phyloP scores from a whole-genome alignment of 2,113 vertebrate species.

The Serranochromis macrocephalus region DNA sequence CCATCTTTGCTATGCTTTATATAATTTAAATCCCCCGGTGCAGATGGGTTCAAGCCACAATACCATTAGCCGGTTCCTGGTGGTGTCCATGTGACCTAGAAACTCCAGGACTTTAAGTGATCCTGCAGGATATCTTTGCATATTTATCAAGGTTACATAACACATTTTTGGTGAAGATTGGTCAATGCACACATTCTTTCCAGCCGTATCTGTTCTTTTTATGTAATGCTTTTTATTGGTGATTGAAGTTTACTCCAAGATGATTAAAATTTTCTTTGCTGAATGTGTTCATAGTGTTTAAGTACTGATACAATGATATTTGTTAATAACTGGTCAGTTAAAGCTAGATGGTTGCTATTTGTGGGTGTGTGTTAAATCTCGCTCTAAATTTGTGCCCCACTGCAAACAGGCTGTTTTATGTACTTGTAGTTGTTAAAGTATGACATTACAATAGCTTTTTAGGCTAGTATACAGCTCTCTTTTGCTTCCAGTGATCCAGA shows the following conservation, averaged over 20 bases:
- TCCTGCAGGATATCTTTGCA: background rate
- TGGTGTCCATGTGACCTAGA: conserved; percentile 27
- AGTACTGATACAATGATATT: background rate
- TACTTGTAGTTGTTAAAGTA: background rate
- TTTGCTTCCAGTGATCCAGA: background rate
- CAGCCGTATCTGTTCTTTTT: background rate
- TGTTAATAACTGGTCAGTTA: background rate
- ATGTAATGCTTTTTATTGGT: background rate
- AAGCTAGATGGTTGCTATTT: background rate
- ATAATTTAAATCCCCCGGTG: conserved; percentile 17
- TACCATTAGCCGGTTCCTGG: background rate
- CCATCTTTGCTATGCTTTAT: conserved; percentile 9
- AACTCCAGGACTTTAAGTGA: background rate
- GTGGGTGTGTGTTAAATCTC: background rate
- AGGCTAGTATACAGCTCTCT: background rate
- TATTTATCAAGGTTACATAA: background rate
- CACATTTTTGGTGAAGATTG: background rate
- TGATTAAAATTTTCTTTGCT: background rate
- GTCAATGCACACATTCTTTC: background rate
- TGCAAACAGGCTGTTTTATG: background rate
- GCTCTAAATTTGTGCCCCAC: background rate
- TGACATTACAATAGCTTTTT: background rate
- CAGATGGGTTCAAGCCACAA: background rate
- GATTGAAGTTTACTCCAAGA: background rate
- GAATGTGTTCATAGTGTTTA: background rate